Base-by-base conservation (phyloP, 2,888 invertebrate species). In the Neoaliturus tenellus region DNA sequence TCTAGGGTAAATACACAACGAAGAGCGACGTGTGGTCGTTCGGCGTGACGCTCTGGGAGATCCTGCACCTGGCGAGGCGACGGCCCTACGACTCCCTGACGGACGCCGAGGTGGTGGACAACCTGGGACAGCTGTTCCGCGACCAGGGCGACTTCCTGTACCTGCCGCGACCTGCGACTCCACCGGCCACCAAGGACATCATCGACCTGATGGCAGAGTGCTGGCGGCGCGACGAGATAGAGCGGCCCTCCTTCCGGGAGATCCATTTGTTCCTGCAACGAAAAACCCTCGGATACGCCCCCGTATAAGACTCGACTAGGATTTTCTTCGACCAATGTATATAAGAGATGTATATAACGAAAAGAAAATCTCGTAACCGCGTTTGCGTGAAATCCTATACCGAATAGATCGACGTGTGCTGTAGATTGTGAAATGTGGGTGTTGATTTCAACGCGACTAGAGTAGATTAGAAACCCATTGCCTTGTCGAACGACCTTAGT, bases 1-100 rank as follows among this genome's bases (percentile, higher is more conserved):
- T n/a, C n/a, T n/a, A 95, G 94, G 96, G 96, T 25, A 95, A 95
- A 88, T 97, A 97, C 90, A 96, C 97, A 81, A 96, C 96, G 84
- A 96, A 96, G 90, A 96, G 95, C 89, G 98, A 98, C 90, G 96
- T 97, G 0, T 98, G 98, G 97, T 94, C 97, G 17, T 98, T 97
- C 90, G 98, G 95, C 0, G 96, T 98, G 25, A 96, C 96, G 0
- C 91, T 98, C 73, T 96, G 97, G 94, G 98, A 98, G 91, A 94
- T 98, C 84, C 92, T 97, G 88, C 95, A 95, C 12, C 92, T 95
- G 82, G 96, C 96, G 87, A 92, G 96, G 73, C 93, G 95, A 80
- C 93, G 94, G 85, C 98, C 98, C 0, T 97, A 94, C 90, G 95
- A 95, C 83, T 93, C 94, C 85, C 90, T 96, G 86, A 93, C 93